Evolutionary conservation across 2,888 invertebrate species (phyloP).

Genomic region (Lochmaea crataegi): DNA sequence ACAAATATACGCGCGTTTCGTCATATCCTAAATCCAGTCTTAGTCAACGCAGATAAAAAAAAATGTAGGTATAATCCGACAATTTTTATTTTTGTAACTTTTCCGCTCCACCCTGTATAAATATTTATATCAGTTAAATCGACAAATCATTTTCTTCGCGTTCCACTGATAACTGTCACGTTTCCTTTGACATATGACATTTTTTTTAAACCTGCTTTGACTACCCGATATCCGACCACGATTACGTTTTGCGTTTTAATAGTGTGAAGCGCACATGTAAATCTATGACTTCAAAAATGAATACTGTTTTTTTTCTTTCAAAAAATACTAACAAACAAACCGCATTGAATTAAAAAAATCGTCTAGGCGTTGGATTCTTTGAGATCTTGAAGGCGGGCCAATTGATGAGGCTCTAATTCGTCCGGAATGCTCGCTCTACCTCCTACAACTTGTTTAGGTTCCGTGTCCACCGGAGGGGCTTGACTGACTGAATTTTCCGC

Average conservation of each 20-base stretch:
- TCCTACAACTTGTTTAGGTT: slow-evolving; percentile 78
- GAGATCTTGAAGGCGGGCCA: slow-evolving; percentile 87
- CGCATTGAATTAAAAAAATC: slow-evolving; percentile 31
- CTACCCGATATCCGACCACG: slow-evolving; percentile 36
- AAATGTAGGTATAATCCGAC: too few relatives aligned
- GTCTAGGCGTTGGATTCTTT: slow-evolving; percentile 91
- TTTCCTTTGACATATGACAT: too few relatives aligned
- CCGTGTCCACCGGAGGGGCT: slow-evolving; percentile 56
- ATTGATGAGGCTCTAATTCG: slow-evolving; percentile 88
- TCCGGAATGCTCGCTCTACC: slow-evolving; percentile 88
- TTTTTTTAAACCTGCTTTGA: slow-evolving; percentile 1
- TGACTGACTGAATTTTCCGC: slow-evolving; percentile 72
- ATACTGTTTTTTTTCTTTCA: slow-evolving; percentile 18
- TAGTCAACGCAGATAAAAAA: slow-evolving; percentile 1
- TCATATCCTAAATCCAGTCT: slow-evolving; percentile 24
- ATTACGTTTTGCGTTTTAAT: slow-evolving; percentile 38
- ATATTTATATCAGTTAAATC: too few relatives aligned
- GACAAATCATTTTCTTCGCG: too few relatives aligned
- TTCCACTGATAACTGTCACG: too few relatives aligned
- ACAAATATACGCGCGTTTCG: slow-evolving; percentile 55
- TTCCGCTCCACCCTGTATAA: too few relatives aligned
- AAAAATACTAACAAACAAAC: slow-evolving; percentile 10
- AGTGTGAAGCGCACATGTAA: slow-evolving; percentile 53
- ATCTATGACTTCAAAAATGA: slow-evolving; percentile 30
- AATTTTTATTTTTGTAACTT: too few relatives aligned